Conservation (phyloP, 2,113 vertebrate genomes). For the Potamarius usumacintae region DNA sequence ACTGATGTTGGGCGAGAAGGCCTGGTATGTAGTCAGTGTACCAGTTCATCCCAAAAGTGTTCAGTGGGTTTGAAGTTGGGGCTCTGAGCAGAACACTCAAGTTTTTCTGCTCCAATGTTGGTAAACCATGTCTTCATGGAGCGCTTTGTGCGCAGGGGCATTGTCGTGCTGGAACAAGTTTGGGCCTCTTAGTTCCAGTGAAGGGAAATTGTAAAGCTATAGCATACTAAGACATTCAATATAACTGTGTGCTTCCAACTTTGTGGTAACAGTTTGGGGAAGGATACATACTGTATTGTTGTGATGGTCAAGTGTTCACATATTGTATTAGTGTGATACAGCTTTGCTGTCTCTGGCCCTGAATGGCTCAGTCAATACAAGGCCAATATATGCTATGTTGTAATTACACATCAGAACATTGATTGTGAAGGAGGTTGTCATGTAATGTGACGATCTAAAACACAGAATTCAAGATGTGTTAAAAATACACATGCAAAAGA, state of each 20-base stretch:
- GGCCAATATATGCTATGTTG: not conserved
- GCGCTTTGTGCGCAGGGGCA: not conserved
- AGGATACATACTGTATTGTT: not conserved
- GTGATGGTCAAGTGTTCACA: not conserved
- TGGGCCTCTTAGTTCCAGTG: not conserved
- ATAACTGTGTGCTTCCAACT: not conserved
- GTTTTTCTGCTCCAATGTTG: not conserved
- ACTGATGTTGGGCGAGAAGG: not conserved
- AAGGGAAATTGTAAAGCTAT: not conserved
- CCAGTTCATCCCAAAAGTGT: not conserved
- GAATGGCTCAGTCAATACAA: not conserved
- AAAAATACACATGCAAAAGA: not conserved
- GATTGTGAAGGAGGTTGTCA: not conserved
- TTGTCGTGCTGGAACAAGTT: not conserved
- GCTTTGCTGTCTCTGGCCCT: not conserved
- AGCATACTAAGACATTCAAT: not conserved
- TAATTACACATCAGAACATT: not conserved
- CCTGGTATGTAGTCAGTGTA: not conserved
- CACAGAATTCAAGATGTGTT: not conserved
- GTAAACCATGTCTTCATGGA: not conserved
- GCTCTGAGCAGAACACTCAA: not conserved
- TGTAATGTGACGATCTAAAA: not conserved
- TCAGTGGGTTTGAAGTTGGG: not conserved
- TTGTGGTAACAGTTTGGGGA: not conserved
- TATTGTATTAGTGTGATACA: not conserved